phyloP scores from a whole-genome alignment of 2,888 invertebrate species.

The Sisyra terminalis region DNA sequence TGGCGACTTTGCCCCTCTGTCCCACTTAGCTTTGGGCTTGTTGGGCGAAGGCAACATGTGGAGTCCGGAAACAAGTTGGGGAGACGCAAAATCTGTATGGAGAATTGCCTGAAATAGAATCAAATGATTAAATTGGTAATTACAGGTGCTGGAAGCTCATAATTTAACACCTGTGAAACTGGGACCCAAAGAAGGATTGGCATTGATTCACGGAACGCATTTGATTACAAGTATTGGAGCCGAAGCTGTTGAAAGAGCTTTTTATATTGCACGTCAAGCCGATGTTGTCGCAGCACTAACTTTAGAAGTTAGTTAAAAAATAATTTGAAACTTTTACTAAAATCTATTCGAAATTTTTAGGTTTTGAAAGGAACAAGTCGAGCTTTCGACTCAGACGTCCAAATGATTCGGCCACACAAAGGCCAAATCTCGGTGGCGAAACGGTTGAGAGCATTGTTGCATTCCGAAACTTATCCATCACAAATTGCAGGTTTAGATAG shows the following conservation, averaged over 20 bases:
- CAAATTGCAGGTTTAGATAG: constrained; percentile 43
- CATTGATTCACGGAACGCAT: constrained; percentile 50
- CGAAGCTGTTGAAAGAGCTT: constrained; percentile 41
- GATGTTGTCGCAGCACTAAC: constrained; percentile 46
- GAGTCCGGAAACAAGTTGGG: constrained; percentile 45
- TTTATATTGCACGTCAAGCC: constrained; percentile 39
- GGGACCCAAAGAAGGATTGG: constrained; percentile 44
- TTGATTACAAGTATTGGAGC: constrained; percentile 46
- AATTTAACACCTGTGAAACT: constrained; percentile 35
- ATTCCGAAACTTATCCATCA: constrained; percentile 41
- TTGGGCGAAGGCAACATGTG: constrained; percentile 52
- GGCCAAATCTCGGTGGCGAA: constrained; percentile 42
- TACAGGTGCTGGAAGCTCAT: constrained; percentile 30
- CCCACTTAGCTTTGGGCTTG: constrained; percentile 45
- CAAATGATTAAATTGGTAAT: constrained; percentile 5
- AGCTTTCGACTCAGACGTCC: constrained; percentile 46
- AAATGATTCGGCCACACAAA: constrained; percentile 40
- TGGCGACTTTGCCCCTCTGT: constrained; percentile 46
- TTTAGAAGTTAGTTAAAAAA: constrained; percentile 26
- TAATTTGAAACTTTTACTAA: background rate
- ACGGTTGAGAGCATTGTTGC: constrained; percentile 37
- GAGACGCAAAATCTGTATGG: constrained; percentile 34
- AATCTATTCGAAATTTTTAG: background rate
- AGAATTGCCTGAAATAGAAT: constrained; percentile 1
- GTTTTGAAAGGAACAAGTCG: constrained; percentile 45